Base-by-base conservation (phyloP, 1,140 invertebrate genomes). In the Lasioglossum albipes region DNA sequence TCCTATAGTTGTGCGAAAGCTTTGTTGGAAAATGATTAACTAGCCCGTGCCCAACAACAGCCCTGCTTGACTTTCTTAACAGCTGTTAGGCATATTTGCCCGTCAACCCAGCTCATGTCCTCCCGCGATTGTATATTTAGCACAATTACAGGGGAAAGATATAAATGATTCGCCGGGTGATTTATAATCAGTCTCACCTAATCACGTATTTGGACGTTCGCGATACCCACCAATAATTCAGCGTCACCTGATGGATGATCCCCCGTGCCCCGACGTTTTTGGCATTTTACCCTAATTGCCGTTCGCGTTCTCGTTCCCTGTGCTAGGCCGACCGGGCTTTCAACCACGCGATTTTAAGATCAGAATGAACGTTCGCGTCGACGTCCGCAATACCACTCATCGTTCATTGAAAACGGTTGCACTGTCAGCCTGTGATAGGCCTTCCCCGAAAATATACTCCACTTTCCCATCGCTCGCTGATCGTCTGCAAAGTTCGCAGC, bases 191-290 rank as follows among this genome's bases (percentile, higher is more conserved):
- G 31, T 18, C 20, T 16, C 52, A 10, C 45, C 54, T 70, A 70
- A 70, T 70, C 66, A 61, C 27, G 41, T 70, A 77, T 77, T 76
- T 69, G 59, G 75, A 69, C 65, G 75, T 61, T 10, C 18, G 52
- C 52, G 6, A 61, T 69, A 49, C 22, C 18, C 0, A 2, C 41
- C 0, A 31, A 61, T 75, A 68, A 76, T 59, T 76, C 72, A 77
- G 5, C 74, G 20, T 4, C 13, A 16, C 1, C 22, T 31, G 4
- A 57, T 45, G 36, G 16, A 69, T 20, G 22, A 36, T 42, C 5
- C 65, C 27, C 52, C 22, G 74, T 45, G 31, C 16, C 49, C n/a
- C 52, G n/a, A 45, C 65, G 54, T 77, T 70, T 77, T 49, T 61
- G 54, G 54, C 54, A 70, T 70, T 77, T 75, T 54, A 75, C 9